Percentiles rank a stretch among this genome's conserved stretches.
These are phyloP conservation scores for Terebella lapidaria DNA, from an alignment of 2,888 invertebrate genomes.

Conservation along the genomic window DNA sequence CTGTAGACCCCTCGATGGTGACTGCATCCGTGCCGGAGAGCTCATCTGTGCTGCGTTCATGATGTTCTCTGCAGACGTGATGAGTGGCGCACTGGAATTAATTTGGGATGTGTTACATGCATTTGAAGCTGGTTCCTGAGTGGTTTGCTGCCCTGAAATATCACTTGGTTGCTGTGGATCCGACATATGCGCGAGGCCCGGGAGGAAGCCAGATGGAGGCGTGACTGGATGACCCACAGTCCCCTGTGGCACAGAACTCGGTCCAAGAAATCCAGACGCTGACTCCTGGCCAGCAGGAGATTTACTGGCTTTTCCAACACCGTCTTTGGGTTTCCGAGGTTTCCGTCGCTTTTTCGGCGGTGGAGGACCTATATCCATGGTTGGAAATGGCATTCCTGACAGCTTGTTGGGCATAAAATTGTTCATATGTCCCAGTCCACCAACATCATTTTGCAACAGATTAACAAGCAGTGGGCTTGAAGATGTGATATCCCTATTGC, in stretches of 20 bases:
- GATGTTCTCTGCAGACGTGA: neutral
- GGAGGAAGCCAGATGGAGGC: neutral
- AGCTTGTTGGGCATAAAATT: neutral
- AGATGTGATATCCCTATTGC: conserved; percentile 53
- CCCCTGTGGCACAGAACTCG: too few species aligned
- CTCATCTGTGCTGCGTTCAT: neutral
- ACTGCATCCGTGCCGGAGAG: too few species aligned
- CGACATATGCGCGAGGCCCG: neutral
- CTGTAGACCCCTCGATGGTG: neutral
- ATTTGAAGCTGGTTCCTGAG: neutral
- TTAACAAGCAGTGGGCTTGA: conserved; percentile 83
- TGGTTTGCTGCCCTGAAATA: neutral
- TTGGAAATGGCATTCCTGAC: neutral
- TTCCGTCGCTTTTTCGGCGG: neutral
- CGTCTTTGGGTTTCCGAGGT: neutral
- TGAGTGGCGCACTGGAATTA: neutral
- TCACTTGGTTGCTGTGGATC: neutral
- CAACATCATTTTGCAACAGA: conserved; percentile 67
- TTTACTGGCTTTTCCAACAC: neutral
- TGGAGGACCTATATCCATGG: neutral
- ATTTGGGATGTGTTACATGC: neutral
- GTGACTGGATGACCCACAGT: neutral
- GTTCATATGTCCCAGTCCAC: neutral
- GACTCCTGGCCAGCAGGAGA: neutral
- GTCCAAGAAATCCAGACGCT: too few species aligned